Percentiles rank a stretch among this genome's conserved stretches.
Evolutionary conservation across 2,888 invertebrate genomes (phyloP).

Genomic region (Synergus laeviventris): DNA sequence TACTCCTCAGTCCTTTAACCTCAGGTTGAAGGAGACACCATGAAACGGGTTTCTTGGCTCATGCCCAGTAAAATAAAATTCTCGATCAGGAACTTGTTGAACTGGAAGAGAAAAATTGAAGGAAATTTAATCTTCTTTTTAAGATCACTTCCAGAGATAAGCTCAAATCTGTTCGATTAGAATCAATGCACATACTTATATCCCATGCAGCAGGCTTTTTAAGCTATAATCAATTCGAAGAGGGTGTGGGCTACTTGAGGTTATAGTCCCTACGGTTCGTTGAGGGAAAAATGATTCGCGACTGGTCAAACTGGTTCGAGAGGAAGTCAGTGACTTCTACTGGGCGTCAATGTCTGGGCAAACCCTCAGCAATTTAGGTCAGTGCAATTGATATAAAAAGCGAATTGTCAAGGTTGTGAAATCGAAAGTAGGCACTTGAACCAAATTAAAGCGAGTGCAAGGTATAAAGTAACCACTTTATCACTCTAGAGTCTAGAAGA

Average conservation of each 20-base stretch:
- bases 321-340: constrained; percentile 7
- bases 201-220: not conserved
- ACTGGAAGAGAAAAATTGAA: constrained; percentile 20
- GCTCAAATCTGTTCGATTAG: not conserved
- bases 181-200: not conserved
- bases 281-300: not conserved
- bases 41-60: constrained; percentile 4
- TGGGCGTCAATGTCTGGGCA: constrained; percentile 38
- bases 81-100: constrained; percentile 49
- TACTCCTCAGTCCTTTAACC: not conserved
- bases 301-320: not conserved
- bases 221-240: not conserved
- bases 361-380: constrained; percentile 24
- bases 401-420: constrained; percentile 35
- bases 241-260: not conserved
- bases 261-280: constrained; percentile 1
- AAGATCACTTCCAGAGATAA: not conserved
- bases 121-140: not conserved
- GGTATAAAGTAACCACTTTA: not conserved
- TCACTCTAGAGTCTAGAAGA: not conserved
- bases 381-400: constrained; percentile 23
- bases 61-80: constrained; percentile 37
- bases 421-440: constrained; percentile 34
- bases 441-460: not conserved
- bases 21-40: not conserved